These are phyloP conservation scores for Drosophila grimshawi DNA, from an alignment of 1,140 invertebrate genomes.

Conservation along the genomic window DNA sequence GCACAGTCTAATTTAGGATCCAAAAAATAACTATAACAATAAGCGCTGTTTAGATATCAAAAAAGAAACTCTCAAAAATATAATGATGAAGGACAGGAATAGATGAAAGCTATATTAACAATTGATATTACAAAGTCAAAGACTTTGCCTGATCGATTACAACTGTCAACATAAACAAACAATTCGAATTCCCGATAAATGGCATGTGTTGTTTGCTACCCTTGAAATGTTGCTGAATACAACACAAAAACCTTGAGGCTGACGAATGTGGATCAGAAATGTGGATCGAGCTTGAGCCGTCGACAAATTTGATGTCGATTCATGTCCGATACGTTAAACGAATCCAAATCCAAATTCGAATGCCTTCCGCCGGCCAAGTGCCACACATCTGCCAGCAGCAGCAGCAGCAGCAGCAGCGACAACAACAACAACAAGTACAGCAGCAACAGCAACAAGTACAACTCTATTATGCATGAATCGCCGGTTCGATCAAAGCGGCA, in stretches of 20 bases:
- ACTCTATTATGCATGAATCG: constrained; percentile 39
- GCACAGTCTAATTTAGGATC: too few relatives aligned
- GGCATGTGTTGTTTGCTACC: constrained; percentile 8
- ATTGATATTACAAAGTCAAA: too few relatives aligned
- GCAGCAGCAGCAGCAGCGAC: constrained; percentile 3
- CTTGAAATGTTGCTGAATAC: constrained; percentile 25
- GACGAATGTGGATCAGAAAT: constrained; percentile 29
- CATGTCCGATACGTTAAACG: constrained; percentile 25
- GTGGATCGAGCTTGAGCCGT: constrained; percentile 7
- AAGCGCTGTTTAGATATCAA: too few relatives aligned
- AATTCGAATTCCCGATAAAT: constrained; percentile 11
- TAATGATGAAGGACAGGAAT: too few relatives aligned
- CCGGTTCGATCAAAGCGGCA: constrained; percentile 43
- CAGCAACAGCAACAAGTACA: constrained; percentile 19
- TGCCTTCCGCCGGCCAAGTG: constrained; percentile 44
- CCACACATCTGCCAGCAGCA: constrained; percentile 37
- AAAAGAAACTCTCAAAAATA: too few relatives aligned
- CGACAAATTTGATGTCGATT: constrained; percentile 46
- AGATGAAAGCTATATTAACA: too few relatives aligned
- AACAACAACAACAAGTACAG: constrained; percentile 13
- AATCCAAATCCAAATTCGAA: constrained; percentile 34
- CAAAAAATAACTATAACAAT: too few relatives aligned
- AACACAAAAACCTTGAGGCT: constrained; percentile 6
- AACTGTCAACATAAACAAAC: constrained; percentile 20
- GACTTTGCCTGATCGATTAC: neutral